Conservation (phyloP, 2,797 vertebrate genomes). For the Enteromius afrohamiltoni region DNA sequence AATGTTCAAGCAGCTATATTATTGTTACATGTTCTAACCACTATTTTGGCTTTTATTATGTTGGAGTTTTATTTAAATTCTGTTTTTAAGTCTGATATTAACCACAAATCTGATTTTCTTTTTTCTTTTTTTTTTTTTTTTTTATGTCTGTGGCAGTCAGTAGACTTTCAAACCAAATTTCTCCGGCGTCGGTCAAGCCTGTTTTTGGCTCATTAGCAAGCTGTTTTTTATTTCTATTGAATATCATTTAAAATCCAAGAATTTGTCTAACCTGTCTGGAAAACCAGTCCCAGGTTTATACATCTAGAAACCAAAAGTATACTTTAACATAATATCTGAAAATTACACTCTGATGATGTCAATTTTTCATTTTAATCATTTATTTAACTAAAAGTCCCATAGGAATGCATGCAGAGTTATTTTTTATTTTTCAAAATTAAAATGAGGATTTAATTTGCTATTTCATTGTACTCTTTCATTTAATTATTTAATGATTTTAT, state of each 20-base stretch:
- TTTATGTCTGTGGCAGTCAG: neutral
- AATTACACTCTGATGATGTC: neutral
- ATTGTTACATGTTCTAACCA: slow-evolving; percentile 22
- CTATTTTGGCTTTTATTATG: slow-evolving; percentile 10
- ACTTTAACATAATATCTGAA: neutral
- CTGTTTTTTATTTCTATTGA: neutral
- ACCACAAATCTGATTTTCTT: neutral
- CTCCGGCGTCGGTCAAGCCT: neutral
- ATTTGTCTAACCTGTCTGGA: neutral
- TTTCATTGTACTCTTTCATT: slow-evolving; percentile 13
- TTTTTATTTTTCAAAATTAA: slow-evolving; percentile 8
- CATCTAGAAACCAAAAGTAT: neutral
- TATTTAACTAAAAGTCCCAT: neutral
- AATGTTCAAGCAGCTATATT: slow-evolving; percentile 22
- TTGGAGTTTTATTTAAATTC: neutral
- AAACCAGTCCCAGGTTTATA: neutral
- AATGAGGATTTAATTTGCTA: neutral
- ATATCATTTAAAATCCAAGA: neutral
- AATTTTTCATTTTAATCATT: neutral
- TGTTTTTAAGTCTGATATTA: slow-evolving; percentile 12
- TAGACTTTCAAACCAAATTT: neutral
- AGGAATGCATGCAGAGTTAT: slow-evolving; percentile 22
- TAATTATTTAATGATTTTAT: slow-evolving; percentile 48
- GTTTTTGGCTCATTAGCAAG: neutral
- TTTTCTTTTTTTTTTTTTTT: no score